Conservation (phyloP, 2,797 vertebrate genomes). For the Buceros bicornis region DNA sequence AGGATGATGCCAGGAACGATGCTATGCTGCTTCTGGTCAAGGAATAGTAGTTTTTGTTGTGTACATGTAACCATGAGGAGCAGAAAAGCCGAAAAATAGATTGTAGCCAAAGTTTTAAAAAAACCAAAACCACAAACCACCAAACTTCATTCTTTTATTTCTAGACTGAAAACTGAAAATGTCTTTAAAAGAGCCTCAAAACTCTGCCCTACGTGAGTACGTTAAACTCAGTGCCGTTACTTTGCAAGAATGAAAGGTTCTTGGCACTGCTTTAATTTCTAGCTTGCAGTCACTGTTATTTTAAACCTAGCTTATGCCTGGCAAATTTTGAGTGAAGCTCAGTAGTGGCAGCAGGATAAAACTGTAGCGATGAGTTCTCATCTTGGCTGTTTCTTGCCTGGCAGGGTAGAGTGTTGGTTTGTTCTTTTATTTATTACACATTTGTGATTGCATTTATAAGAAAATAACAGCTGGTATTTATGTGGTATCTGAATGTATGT, state of each 20-base stretch:
- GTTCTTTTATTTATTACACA: constrained; percentile 59
- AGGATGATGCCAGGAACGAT: not conserved
- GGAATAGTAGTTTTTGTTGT: not conserved
- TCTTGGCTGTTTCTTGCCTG: constrained; percentile 59
- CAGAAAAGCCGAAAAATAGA: not conserved
- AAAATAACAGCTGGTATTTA: constrained; percentile 71
- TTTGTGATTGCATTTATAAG: constrained; percentile 62
- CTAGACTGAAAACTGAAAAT: not conserved
- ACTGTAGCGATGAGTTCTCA: not conserved
- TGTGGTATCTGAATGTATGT: constrained; percentile 18
- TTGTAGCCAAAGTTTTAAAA: not conserved
- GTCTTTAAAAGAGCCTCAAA: not conserved
- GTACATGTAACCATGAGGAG: not conserved
- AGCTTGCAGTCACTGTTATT: not conserved
- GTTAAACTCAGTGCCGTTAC: not conserved
- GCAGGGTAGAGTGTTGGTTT: constrained; percentile 37
- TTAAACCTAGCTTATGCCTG: constrained; percentile 34
- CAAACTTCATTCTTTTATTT: not conserved
- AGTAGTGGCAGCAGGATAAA: constrained; percentile 23
- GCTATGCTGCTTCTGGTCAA: not conserved
- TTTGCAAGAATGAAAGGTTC: not conserved
- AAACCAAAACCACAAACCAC: not conserved
- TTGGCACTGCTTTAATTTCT: not conserved
- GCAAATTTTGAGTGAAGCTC: constrained; percentile 25
- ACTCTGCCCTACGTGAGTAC: not conserved